Evolutionary conservation across 2,797 vertebrate species (phyloP).

Genomic region (Zenarchopterus dispar): DNA sequence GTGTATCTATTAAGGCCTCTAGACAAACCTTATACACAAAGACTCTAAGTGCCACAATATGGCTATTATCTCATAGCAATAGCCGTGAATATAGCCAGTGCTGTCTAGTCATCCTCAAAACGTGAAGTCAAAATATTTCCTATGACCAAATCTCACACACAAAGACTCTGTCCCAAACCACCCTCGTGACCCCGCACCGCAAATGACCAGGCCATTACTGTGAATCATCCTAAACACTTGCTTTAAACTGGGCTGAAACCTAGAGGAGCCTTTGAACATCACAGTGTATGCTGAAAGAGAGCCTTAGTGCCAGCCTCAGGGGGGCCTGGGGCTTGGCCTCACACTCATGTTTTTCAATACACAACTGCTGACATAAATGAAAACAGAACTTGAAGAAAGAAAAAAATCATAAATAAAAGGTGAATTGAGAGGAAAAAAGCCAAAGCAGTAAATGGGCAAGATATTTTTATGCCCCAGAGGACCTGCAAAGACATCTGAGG

Average conservation of each 20-base stretch:
- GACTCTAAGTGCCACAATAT: no score
- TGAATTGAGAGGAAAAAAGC: slow-evolving; percentile 36
- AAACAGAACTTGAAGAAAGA: slow-evolving; percentile 57
- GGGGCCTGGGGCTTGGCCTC: slow-evolving; percentile 43
- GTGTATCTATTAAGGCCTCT: slow-evolving; percentile 59
- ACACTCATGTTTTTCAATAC: slow-evolving; percentile 73
- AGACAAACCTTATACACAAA: slow-evolving; percentile 48
- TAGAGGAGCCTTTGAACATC: slow-evolving; percentile 66
- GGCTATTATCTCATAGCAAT: no score
- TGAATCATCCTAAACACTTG: slow-evolving; percentile 65
- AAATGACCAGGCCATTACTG: slow-evolving; percentile 50
- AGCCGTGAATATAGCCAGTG: no score
- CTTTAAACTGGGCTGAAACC: slow-evolving; percentile 61
- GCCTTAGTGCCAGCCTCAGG: slow-evolving; percentile 50
- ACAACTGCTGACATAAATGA: slow-evolving; percentile 62
- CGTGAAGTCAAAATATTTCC: no score
- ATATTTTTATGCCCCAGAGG: slow-evolving; percentile 50
- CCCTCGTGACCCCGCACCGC: slow-evolving; percentile 40
- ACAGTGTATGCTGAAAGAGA: slow-evolving; percentile 48
- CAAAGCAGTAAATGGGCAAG: slow-evolving; percentile 39
- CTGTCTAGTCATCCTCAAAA: no score
- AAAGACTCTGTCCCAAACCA: slow-evolving; percentile 30
- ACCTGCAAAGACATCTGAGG: slow-evolving; percentile 59
- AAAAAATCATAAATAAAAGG: slow-evolving; percentile 30
- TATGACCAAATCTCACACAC: no score